A percentile compares a stretch with the other conserved stretches of the same genome.
phyloP scores from a whole-genome alignment of 2,888 invertebrate genomes.

The Nomada fabriciana region DNA sequence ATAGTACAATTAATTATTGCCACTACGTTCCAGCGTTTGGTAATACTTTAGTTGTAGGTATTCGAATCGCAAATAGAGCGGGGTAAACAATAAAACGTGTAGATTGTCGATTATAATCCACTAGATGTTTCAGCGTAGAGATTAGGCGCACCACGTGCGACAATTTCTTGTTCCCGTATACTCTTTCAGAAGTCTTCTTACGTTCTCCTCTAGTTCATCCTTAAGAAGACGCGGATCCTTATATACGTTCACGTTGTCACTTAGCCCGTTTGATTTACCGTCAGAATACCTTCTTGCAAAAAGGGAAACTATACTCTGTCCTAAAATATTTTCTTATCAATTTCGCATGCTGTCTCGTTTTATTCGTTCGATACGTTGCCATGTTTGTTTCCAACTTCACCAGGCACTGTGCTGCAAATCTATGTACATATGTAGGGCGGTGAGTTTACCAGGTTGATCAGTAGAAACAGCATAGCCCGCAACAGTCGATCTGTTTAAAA shows the following conservation, averaged over 20 bases:
- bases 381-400: no score
- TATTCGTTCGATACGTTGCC: no score
- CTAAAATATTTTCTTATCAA: neutral
- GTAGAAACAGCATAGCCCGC: constrained; percentile 2
- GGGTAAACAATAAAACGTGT: no score
- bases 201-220: constrained; percentile 1
- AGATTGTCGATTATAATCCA: no score
- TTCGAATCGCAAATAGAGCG: no score
- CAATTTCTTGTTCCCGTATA: neutral
- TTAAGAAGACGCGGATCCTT: constrained; percentile 5
- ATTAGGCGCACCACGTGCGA: neutral
- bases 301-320: neutral
- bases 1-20: no score
- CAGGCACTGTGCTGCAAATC: no score
- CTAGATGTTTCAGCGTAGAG: no score
- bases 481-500: constrained; percentile 49
- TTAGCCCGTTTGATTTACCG: constrained; percentile 9
- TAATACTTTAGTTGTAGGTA: no score
- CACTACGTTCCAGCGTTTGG: no score
- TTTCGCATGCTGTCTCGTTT: neutral
- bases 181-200: neutral
- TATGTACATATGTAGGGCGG: no score
- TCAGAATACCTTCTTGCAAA: neutral
- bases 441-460: neutral
- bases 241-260: neutral